Percentiles rank a stretch among this genome's conserved stretches.
These are phyloP conservation scores for Tenualosa thibaudeaui DNA, from an alignment of 2,797 vertebrate genomes.

Conservation along the genomic window DNA sequence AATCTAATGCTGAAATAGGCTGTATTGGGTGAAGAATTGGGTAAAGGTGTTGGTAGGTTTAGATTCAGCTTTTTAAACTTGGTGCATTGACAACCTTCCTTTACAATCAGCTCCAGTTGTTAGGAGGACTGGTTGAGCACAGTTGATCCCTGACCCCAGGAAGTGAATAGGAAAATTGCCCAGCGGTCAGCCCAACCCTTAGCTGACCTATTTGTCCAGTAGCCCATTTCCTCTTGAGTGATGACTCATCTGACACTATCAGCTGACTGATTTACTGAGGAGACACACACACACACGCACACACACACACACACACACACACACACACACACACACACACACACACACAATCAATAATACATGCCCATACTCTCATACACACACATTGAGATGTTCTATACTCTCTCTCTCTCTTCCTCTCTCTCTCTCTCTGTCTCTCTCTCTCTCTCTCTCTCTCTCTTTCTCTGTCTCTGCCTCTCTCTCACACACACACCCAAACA, in stretches of 20 bases:
- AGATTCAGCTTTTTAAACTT: not conserved
- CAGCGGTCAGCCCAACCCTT: not conserved
- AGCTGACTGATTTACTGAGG: not conserved
- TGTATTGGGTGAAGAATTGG: too few species aligned
- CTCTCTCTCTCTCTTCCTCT: too few species aligned
- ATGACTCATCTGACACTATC: slow-evolving; percentile 10
- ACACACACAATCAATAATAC: not conserved
- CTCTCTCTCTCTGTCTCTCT: too few species aligned
- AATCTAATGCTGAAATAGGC: too few species aligned
- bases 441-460: not conserved
- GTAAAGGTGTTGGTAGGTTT: not conserved
- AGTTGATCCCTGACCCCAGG: not conserved
- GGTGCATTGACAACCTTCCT: not conserved
- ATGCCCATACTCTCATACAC: not conserved
- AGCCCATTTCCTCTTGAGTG: slow-evolving; percentile 20
- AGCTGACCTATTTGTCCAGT: slow-evolving; percentile 9
- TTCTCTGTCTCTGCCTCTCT: too few species aligned
- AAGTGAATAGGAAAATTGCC: slow-evolving; percentile 6
- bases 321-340: not conserved
- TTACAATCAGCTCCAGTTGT: not conserved
- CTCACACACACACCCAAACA: not conserved
- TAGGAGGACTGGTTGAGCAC: not conserved
- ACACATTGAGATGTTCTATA: not conserved
- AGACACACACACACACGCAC: not conserved
- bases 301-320: not conserved